Evolutionary conservation across 2,888 invertebrate species (phyloP).

Genomic region (Dicranocentrus wangi): DNA sequence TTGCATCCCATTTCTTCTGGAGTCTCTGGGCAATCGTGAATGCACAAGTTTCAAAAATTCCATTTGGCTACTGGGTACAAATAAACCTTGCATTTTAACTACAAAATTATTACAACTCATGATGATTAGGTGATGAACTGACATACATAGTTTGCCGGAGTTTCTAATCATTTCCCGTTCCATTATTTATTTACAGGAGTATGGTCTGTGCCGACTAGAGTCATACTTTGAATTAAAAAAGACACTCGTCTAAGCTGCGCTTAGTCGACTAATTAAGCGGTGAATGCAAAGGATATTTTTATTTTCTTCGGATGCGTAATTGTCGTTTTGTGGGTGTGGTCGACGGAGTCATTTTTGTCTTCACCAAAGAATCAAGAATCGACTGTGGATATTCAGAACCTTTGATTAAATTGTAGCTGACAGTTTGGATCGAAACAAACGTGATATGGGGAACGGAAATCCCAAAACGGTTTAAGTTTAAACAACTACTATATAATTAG

Average conservation of each 20-base stretch:
- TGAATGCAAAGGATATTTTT: constrained; percentile 20
- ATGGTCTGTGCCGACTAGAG: constrained; percentile 80
- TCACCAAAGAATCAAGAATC: constrained; percentile 21
- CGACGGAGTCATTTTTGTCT: constrained; percentile 21
- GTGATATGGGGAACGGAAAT: constrained; percentile 44
- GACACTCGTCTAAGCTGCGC: constrained; percentile 43
- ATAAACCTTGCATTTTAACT: neutral
- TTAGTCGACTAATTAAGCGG: constrained; percentile 11
- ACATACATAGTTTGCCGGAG: no score
- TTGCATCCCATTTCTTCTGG: constrained; percentile 96
- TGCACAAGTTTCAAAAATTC: constrained; percentile 89
- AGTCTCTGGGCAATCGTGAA: constrained; percentile 93
- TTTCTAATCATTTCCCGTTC: no score
- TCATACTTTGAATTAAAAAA: constrained; percentile 78
- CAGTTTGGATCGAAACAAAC: constrained; percentile 40
- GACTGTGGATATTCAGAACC: constrained; percentile 62
- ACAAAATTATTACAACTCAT: neutral
- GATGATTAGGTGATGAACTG: no score
- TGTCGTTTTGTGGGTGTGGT: constrained; percentile 10
- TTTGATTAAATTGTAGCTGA: constrained; percentile 56
- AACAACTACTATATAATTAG: neutral
- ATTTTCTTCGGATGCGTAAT: constrained; percentile 6
- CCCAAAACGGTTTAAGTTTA: constrained; percentile 26
- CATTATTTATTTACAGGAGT: constrained; percentile 78
- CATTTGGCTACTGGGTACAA: constrained; percentile 95